Conservation (phyloP, 1,140 invertebrate genomes). For the Zaprionus camerounensis region DNA sequence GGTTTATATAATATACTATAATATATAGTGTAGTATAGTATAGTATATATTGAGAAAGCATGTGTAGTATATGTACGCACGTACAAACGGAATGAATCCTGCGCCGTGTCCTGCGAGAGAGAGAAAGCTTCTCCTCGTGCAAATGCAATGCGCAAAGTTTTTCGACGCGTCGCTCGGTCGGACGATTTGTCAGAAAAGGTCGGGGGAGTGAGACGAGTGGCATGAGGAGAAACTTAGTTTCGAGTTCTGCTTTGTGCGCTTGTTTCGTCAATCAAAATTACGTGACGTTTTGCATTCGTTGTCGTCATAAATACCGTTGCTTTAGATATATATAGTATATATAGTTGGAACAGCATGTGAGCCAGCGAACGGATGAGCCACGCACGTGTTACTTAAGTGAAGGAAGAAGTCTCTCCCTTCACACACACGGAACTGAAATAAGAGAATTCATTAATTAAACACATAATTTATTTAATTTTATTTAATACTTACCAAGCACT, state of each 20-base stretch:
- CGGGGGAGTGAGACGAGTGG: neutral
- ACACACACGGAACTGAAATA: neutral
- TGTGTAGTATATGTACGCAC: slow-evolving; percentile 41
- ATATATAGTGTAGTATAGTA: slow-evolving; percentile 33
- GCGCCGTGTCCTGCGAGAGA: slow-evolving; percentile 17
- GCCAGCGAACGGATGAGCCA: slow-evolving; percentile 5
- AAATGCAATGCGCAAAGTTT: slow-evolving; percentile 67
- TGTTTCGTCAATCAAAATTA: slow-evolving; percentile 82
- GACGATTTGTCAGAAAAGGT: slow-evolving; percentile 59
- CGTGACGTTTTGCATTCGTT: slow-evolving; percentile 61
- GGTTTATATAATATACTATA: slow-evolving; percentile 36
- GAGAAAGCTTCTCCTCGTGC: slow-evolving; percentile 29
- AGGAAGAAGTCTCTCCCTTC: neutral
- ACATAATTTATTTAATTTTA: neutral
- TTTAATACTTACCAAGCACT: neutral
- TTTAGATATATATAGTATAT: neutral
- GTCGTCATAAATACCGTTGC: slow-evolving; percentile 26
- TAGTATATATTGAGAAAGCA: slow-evolving; percentile 28
- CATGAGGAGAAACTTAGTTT: slow-evolving; percentile 49
- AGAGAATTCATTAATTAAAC: slow-evolving; percentile 3
- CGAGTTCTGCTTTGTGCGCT: slow-evolving; percentile 55
- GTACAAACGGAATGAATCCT: slow-evolving; percentile 59
- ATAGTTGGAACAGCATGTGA: neutral
- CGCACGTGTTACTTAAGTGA: slow-evolving; percentile 21
- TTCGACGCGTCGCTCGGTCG: slow-evolving; percentile 34